These are phyloP conservation scores for Nineta flava DNA, from an alignment of 2,888 invertebrate genomes.

Conservation along the genomic window DNA sequence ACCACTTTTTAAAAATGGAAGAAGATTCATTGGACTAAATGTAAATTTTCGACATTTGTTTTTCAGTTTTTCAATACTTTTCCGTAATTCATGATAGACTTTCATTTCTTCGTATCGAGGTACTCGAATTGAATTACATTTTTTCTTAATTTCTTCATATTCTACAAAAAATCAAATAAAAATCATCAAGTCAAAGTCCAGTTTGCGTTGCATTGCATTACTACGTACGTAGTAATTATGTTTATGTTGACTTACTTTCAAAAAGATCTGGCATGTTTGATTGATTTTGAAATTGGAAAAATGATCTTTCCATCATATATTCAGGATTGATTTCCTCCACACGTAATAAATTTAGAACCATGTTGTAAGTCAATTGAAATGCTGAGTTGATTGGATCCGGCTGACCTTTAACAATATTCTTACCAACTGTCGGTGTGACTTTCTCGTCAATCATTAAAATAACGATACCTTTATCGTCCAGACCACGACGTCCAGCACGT, in stretches of 20 bases:
- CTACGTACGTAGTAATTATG: too few relatives aligned
- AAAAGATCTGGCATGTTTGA: slow-evolving; percentile 80
- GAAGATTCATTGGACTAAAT: slow-evolving; percentile 71
- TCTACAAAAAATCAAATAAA: too few relatives aligned
- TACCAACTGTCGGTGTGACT: slow-evolving; percentile 62
- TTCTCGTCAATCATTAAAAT: slow-evolving; percentile 98
- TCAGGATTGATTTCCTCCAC: slow-evolving; percentile 99
- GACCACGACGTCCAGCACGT: slow-evolving; percentile 88
- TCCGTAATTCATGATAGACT: background rate
- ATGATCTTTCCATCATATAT: slow-evolving; percentile 95
- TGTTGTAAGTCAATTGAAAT: slow-evolving; percentile 98
- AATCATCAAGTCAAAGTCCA: too few relatives aligned
- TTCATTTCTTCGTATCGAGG: background rate
- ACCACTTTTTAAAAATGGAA: slow-evolving; percentile 91
- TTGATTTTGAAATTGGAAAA: slow-evolving; percentile 98
- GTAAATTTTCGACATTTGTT: slow-evolving; percentile 62
- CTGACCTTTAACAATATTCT: slow-evolving; percentile 70
- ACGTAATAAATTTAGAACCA: slow-evolving; percentile 90
- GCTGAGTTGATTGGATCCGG: slow-evolving; percentile 97
- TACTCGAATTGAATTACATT: background rate
- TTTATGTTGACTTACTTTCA: slow-evolving; percentile 29
- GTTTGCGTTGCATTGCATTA: too few relatives aligned
- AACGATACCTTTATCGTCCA: slow-evolving; percentile 94
- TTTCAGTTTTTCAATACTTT: slow-evolving; percentile 1
- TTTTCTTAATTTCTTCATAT: background rate